Conservation (phyloP, 2,888 invertebrate species). For the Agrotis exclamationis region DNA sequence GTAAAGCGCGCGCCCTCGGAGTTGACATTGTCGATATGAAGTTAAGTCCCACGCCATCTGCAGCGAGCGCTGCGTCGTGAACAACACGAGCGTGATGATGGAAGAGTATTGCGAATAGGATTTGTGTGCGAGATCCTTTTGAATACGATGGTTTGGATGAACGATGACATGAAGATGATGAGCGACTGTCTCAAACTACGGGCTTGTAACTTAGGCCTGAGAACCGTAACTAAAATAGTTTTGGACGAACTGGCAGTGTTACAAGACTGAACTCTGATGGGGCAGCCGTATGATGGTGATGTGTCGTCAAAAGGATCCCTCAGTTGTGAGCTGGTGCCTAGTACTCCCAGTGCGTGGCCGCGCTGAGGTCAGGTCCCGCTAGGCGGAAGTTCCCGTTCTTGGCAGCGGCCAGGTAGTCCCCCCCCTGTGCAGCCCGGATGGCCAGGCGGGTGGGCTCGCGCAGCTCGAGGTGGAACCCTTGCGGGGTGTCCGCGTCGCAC, state of each 20-base stretch:
- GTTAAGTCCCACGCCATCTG: conserved; percentile 76
- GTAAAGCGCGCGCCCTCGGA: conserved; percentile 68
- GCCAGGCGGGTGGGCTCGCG: conserved; percentile 98
- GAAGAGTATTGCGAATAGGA: conserved; percentile 81
- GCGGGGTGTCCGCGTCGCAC: conserved; percentile 95
- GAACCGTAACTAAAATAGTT: conserved; percentile 10
- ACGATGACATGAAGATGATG: conserved; percentile 24
- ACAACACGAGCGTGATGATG: conserved; percentile 68
- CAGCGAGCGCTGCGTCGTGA: conserved; percentile 44
- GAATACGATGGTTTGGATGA: conserved; percentile 61
- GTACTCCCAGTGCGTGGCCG: conserved; percentile 98
- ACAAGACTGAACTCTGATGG: background rate
- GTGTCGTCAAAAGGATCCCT: conserved; percentile 36
- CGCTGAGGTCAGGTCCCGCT: conserved; percentile 94
- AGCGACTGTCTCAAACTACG: conserved; percentile 18
- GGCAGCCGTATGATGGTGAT: conserved; percentile 6
- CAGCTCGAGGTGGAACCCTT: conserved; percentile 97
- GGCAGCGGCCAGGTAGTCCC: conserved; percentile 96
- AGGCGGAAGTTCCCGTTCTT: conserved; percentile 98
- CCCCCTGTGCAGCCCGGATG: conserved; percentile 94
- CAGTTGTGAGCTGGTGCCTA: conserved; percentile 82
- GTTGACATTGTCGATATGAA: conserved; percentile 67
- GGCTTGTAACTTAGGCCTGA: conserved; percentile 3
- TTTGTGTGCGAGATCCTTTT: conserved; percentile 72
- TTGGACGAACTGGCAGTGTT: conserved; percentile 5